Percentiles rank a stretch among this genome's conserved stretches.
phyloP scores from a whole-genome alignment of 1,140 invertebrate genomes.

The Bombus confusus region DNA sequence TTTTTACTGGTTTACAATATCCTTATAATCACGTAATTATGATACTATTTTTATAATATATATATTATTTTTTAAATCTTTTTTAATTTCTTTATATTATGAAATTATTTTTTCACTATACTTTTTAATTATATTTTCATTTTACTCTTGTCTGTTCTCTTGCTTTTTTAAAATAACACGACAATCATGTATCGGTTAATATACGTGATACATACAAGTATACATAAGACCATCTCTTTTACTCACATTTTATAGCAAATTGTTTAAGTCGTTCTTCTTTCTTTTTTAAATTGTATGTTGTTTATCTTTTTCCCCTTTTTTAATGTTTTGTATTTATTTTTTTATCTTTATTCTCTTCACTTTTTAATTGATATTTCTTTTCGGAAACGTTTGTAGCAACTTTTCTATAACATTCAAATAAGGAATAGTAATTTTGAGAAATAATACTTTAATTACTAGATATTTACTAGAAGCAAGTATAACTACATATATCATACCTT shows the following conservation, averaged over 20 bases:
- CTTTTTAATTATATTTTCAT: background rate
- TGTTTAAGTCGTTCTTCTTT: background rate
- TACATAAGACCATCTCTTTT: background rate
- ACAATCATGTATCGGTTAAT: background rate
- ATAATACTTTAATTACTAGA: background rate
- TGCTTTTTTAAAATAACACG: background rate
- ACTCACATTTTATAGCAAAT: background rate
- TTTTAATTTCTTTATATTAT: background rate
- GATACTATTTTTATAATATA: background rate
- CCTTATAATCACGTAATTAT: background rate
- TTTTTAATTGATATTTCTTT: background rate
- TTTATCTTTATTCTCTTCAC: background rate
- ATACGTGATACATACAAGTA: background rate
- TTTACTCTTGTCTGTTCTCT: background rate
- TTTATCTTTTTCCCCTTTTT: background rate
- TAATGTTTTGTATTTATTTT: background rate
- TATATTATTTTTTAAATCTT: background rate
- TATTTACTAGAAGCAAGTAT: background rate
- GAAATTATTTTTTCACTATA: background rate
- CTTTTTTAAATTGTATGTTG: background rate
- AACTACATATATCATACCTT: background rate
- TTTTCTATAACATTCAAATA: constrained; percentile 5
- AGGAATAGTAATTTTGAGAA: background rate
- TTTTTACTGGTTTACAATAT: background rate
- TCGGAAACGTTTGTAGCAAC: background rate